Conservation (phyloP, 2,888 invertebrate species). For the Slavum lentiscoides region DNA sequence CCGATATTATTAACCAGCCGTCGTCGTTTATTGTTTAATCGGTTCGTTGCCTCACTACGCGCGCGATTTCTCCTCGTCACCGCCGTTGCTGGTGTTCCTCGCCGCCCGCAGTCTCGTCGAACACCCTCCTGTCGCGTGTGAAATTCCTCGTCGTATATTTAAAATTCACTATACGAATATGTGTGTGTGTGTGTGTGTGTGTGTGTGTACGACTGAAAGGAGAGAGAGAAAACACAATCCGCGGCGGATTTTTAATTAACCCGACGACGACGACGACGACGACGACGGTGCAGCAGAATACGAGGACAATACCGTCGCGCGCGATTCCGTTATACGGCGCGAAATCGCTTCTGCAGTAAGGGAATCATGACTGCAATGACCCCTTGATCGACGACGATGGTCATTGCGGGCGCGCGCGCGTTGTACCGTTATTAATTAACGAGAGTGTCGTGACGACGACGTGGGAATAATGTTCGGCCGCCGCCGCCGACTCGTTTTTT, state of each 20-base stretch:
- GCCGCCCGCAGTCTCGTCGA: background rate
- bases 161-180: background rate
- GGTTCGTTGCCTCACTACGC: constrained; percentile 9
- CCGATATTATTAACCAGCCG: constrained; percentile 32
- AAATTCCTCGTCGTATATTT: background rate
- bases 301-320: constrained; percentile 25
- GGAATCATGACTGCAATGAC: background rate
- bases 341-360: background rate
- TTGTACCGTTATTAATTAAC: constrained; percentile 49
- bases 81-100: background rate
- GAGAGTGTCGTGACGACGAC: constrained; percentile 33
- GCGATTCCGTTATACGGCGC: constrained; percentile 31
- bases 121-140: background rate
- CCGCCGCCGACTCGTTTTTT: background rate
- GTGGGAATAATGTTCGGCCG: background rate
- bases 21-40: constrained; percentile 50
- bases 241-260: constrained; percentile 15
- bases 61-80: background rate
- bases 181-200: no score
- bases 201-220: background rate
- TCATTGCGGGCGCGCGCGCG: background rate
- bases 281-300: background rate
- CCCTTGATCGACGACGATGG: background rate
- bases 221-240: background rate
- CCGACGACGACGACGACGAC: background rate